Evolutionary conservation across 2,888 invertebrate genomes (phyloP), one percentile per base, ranked within the genome.

Genomic region (Idaea dimidiata): DNA sequence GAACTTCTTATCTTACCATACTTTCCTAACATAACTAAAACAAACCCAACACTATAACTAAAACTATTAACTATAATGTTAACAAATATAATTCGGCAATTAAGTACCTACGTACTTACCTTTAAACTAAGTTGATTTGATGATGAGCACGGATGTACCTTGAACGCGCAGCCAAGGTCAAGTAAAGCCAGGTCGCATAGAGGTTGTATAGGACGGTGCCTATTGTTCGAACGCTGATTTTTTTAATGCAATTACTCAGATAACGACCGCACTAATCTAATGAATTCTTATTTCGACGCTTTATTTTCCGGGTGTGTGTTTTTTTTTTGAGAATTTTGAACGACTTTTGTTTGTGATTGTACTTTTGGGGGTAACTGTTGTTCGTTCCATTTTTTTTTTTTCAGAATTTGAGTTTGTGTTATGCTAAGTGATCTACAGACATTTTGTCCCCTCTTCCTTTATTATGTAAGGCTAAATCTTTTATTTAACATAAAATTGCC

Each of bases 121-220:
- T 24, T 24, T 24, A 24, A 43, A 17, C 17, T 56, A 54, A 33
- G 43, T 54, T 63, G 64, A 58, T 64, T 86, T 63, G 64, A 58
- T 64, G 87, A 86, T 82, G 82, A 85, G 79, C 76, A 75, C 90
- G 88, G 90, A 90, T 89, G 77, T 75, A 76, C 91, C 89, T 90
- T 91, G 88, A 84, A 73, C 77, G 24, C 24, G 1, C 3, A 69
- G 64, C 73, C 87, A 89, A 90, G 91, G 91, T 84, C 84, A 77
- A 64, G 63, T 74, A 69, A 65, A 74, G 72, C 72, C 81, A 76
- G 84, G 84, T 86, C 86, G 83, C 69, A 66, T 76, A 81, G 83
- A 87, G 87, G 88, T 87, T 86, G 83, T 79, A 77, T 77, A 77
- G 81, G 81, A 79, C 82, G 81, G 74, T 77, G 78, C 78, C 82